Evolutionary conservation across 2,113 vertebrate species (phyloP).

Genomic region (Ceyx melanurus): DNA sequence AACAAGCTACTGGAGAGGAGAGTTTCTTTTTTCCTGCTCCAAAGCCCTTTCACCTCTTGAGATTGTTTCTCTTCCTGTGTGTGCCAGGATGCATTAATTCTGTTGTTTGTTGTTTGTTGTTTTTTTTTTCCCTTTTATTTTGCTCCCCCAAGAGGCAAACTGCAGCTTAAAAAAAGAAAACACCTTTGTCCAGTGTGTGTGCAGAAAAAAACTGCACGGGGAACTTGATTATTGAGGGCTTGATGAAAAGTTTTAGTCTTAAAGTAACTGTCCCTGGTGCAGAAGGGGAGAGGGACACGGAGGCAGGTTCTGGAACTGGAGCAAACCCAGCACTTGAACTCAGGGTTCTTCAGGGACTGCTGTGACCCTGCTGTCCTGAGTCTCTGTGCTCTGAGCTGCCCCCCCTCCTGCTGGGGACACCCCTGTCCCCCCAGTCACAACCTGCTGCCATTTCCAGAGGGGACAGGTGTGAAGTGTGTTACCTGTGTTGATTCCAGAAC

Average conservation of each 20-base stretch:
- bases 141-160: accelerated
- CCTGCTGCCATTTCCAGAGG: neutral
- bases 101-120: neutral
- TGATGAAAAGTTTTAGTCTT: neutral
- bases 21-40: neutral
- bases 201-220: neutral
- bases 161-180: neutral
- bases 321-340: neutral
- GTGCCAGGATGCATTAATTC: neutral
- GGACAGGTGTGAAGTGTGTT: neutral
- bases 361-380: neutral
- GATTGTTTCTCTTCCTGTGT: neutral
- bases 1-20: constrained; percentile 18
- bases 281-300: neutral
- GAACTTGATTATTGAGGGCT: neutral
- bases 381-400: neutral
- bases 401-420: neutral
- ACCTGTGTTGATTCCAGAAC: neutral
- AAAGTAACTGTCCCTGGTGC: no score
- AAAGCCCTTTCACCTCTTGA: constrained; percentile 35
- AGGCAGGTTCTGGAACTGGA: accelerated
- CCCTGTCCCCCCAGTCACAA: neutral
- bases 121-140: neutral
- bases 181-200: neutral
- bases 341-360: neutral